These are phyloP conservation scores for Caenorhabditis sulstoni DNA, from an alignment of 2,888 invertebrate genomes.

Conservation along the genomic window DNA sequence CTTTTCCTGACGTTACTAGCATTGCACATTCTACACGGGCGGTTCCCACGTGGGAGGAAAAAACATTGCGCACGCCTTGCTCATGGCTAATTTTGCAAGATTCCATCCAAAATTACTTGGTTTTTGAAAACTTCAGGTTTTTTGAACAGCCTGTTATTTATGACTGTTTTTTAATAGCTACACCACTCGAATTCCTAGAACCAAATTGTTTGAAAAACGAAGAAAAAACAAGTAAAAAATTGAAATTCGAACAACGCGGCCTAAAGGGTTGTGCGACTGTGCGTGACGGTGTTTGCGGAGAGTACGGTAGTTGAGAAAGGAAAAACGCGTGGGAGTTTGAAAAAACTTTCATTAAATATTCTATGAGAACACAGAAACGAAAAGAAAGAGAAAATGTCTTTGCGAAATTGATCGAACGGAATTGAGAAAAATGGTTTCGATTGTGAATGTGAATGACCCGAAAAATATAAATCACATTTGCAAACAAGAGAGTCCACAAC, in stretches of 20 bases:
- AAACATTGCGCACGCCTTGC: no score
- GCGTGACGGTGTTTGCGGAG: slow-evolving; percentile 50
- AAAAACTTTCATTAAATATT: slow-evolving; percentile 9
- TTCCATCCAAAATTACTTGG: no score
- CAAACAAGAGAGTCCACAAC: slow-evolving; percentile 44
- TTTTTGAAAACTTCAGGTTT: no score
- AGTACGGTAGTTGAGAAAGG: not conserved
- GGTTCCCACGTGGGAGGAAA: no score
- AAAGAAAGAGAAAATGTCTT: not conserved
- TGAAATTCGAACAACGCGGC: slow-evolving; percentile 39
- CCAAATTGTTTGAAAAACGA: no score
- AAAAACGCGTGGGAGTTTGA: slow-evolving; percentile 16
- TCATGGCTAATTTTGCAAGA: no score
- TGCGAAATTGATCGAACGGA: slow-evolving; percentile 3
- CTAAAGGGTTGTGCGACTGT: slow-evolving; percentile 1
- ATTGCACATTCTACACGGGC: no score
- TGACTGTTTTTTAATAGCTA: no score
- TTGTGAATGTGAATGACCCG: slow-evolving; percentile 43
- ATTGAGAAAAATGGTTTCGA: slow-evolving; percentile 19
- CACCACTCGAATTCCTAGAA: no score
- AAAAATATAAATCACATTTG: slow-evolving; percentile 54
- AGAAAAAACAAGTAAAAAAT: slow-evolving; percentile 5
- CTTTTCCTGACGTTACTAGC: no score
- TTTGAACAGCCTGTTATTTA: no score
- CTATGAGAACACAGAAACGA: no score